A percentile compares a stretch with the other conserved stretches of the same genome.
These are phyloP conservation scores for Scaptomyza flava DNA, from an alignment of 2,888 invertebrate species.

Conservation along the genomic window DNA sequence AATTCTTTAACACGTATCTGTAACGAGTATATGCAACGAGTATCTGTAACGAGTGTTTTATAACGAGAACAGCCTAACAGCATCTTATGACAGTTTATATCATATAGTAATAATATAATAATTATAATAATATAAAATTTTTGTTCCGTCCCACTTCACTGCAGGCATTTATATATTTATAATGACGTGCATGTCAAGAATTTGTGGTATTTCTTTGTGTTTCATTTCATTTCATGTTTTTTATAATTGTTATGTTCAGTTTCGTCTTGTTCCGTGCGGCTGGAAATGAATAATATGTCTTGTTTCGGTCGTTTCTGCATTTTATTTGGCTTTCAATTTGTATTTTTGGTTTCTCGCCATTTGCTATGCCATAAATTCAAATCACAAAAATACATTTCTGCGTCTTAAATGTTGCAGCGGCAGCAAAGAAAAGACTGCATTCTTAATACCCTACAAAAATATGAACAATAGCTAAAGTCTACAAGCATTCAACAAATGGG, in stretches of 20 bases:
- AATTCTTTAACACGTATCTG: too few relatives aligned
- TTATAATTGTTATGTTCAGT: not conserved
- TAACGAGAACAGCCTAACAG: too few relatives aligned
- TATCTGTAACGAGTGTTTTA: too few relatives aligned
- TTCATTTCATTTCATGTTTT: slow-evolving; percentile 5
- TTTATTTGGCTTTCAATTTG: slow-evolving; percentile 30
- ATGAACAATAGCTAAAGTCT: not conserved
- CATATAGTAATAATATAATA: too few relatives aligned
- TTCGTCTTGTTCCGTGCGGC: slow-evolving; percentile 21
- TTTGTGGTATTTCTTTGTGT: slow-evolving; percentile 39
- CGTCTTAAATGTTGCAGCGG: not conserved
- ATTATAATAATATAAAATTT: too few relatives aligned
- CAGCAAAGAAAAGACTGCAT: not conserved
- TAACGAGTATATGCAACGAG: too few relatives aligned
- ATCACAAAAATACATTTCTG: slow-evolving; percentile 17
- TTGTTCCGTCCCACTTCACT: not conserved
- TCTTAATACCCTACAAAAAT: not conserved
- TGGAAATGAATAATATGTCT: slow-evolving; percentile 39
- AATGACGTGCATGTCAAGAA: slow-evolving; percentile 40
- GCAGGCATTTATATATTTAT: not conserved
- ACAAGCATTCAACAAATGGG: too few relatives aligned
- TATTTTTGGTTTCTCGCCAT: slow-evolving; percentile 15
- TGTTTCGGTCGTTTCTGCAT: slow-evolving; percentile 1
- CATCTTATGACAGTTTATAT: too few relatives aligned
- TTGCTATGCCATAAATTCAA: slow-evolving; percentile 27